Evolutionary conservation across 53 echinoderm and acorn worm species (phyloP), one percentile per base, ranked within the genome.

Genomic region (Astropecten irregularis): DNA sequence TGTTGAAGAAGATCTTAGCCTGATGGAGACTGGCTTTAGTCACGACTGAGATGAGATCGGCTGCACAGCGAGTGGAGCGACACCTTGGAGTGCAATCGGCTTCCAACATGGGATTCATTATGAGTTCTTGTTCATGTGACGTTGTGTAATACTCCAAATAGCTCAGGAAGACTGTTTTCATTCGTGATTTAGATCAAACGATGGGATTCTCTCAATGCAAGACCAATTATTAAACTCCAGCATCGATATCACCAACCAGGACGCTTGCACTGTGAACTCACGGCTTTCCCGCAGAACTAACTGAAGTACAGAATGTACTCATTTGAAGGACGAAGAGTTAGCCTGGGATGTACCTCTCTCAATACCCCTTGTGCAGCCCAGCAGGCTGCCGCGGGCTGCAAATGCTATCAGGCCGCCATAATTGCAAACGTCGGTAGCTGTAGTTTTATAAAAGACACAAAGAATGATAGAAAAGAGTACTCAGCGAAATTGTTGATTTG

Each of bases 61-160:
- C 15, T 13, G 94, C 97, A 65, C 92, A 92, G 37, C 85, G 73
- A 37, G 71, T 54, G 35, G 93, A 96, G 31, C 77, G 93, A 62
- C 96, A 96, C 10, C 87, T 72, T 2, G 84, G 85, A 8, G 92
- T 90, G 83, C 95, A 95, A 63, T 68, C 68, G 27, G 54, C 51
- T 15, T 82, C 68, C 55, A 66, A 52, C 53, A 52, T 40, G 3
- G 66, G 32, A 67, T 37, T 82, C 83, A 54, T 82, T 25, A 20
- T 25, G 52, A 13, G 13, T 35, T 57, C 13, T 56, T 6, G 42
- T 42, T 42, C 42, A 42, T 8, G 42, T 42, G 42, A 11, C 6
- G 42, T 6, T 42, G 42, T 42, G 42, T 42, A 11, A 11, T 11
- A 8, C 6, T 42, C 42, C 42, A 11, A n/a, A n/a, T 42, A 8